A percentile compares a stretch with the other conserved stretches of the same genome.
phyloP scores from a whole-genome alignment of 2,797 vertebrate genomes.

The Platyrinchus mystaceus region DNA sequence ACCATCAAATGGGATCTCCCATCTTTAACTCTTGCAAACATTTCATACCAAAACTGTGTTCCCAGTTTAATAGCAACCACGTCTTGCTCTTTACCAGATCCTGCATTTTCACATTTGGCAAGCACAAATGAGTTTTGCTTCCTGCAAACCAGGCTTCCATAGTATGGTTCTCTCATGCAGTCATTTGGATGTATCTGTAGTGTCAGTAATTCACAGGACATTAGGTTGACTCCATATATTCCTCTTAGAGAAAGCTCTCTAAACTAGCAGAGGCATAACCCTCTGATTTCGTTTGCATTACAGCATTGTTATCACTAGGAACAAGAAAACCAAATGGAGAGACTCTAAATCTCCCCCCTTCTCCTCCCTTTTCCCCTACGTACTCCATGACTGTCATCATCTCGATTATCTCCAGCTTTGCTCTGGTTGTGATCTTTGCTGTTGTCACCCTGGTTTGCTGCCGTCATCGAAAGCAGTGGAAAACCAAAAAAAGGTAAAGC shows the following conservation, averaged over 20 bases:
- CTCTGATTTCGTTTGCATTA: constrained; percentile 40
- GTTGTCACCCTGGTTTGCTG: constrained; percentile 82
- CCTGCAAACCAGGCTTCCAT: background rate
- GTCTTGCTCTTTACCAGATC: background rate
- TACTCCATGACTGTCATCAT: constrained; percentile 94
- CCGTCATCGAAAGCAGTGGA: constrained; percentile 83
- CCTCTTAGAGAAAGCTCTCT: background rate
- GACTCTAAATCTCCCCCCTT: constrained; percentile 60
- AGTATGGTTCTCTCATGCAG: background rate
- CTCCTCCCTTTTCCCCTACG: constrained; percentile 77
- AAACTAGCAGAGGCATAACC: background rate
- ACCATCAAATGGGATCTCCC: background rate
- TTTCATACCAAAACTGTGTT: background rate
- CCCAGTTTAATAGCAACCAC: background rate
- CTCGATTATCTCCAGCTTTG: constrained; percentile 85
- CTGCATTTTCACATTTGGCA: background rate
- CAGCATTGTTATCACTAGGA: constrained; percentile 72
- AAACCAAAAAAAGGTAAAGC: constrained; percentile 86
- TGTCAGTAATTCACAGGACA: background rate
- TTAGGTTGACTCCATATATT: background rate
- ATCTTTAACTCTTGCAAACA: background rate
- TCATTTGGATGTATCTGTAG: background rate
- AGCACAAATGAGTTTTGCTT: background rate
- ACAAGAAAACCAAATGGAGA: constrained; percentile 72
- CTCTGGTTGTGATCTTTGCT: constrained; percentile 77